Evolutionary conservation across 2,113 vertebrate species (phyloP), one percentile per base, ranked within the genome.

Genomic region (Amphiprion ocellaris): DNA sequence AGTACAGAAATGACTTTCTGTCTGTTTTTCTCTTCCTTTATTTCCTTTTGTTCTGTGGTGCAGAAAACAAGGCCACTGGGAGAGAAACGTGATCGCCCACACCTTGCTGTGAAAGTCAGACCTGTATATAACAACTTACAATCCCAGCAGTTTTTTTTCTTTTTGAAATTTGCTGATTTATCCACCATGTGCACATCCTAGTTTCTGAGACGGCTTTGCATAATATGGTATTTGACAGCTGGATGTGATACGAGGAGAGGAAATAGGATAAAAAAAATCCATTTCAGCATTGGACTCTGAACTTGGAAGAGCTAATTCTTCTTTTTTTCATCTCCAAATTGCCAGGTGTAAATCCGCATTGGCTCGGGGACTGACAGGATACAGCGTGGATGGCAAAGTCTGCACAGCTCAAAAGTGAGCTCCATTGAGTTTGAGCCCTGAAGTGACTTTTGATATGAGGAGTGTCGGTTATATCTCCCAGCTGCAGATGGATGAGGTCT

Each of bases 311-410:
- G 83, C 69, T 90, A 90, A 92, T 91, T 91, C 85, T 83, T 78
- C 75, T 79, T 88, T 90, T 85, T 82, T 79, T 72, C 88, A 86
- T 92, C 81, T 89, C 69, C 54, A 87, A 90, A 90, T 87, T 89
- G 89, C 87, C 86, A 92, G 91, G 91, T 92, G 90, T 87, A 91
- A 92, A 93, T 92, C 92, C 85, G 41, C 15, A 69, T 50, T 88
- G 87, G 89, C 87, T 88, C 30, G 4, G 46, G 68, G 81, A 67
- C 85, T 83, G 88, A 86, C 82, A 74, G 92, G 86, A 89, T 73
- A 56, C 28, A 5, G 60, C 23, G 33, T 37, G 49, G 49, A 50
- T 33, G 66, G 78, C 41, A 71, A 39, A 76, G 77, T 79, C 69
- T 80, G 65, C 62, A 49, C 39, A 52, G 66, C 89, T 92, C 84